These are phyloP conservation scores for Zelleria hepariella DNA, from an alignment of 2,888 invertebrate genomes.

Conservation along the genomic window DNA sequence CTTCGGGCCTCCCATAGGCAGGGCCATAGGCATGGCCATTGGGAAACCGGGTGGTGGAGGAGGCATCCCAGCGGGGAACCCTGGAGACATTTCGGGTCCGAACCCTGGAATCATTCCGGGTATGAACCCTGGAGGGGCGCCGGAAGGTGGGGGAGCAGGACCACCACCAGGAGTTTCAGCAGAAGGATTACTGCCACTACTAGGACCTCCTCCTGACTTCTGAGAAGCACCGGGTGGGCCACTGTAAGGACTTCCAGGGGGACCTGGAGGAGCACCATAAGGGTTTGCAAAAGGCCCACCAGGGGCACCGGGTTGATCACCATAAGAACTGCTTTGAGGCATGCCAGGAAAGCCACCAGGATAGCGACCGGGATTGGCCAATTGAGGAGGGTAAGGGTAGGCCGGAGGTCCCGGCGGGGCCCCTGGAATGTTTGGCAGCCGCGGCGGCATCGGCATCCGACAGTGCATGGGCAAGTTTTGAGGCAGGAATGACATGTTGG, in stretches of 20 bases:
- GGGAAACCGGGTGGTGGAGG: neutral
- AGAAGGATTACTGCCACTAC: no score
- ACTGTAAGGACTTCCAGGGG: no score
- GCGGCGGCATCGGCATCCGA: conserved; percentile 36
- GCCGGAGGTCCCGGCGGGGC: neutral
- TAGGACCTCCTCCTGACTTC: no score
- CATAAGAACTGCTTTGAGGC: neutral
- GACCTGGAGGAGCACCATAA: neutral
- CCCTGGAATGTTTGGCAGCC: conserved; percentile 4
- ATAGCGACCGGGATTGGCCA: neutral
- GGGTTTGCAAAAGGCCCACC: no score
- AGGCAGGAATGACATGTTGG: conserved; percentile 44
- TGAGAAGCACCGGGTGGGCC: no score
- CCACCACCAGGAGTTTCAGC: neutral
- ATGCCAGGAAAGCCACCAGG: conserved; percentile 8
- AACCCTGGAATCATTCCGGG: conserved; percentile 8
- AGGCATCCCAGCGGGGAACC: neutral
- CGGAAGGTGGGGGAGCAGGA: neutral
- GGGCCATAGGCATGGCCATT: conserved; percentile 19
- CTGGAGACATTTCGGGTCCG: neutral
- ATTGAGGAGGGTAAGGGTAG: neutral
- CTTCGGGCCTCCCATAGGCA: conserved; percentile 33
- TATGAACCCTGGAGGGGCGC: neutral
- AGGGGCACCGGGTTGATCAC: neutral
- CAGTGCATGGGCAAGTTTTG: conserved; percentile 61